Evolutionary conservation across 2,113 vertebrate genomes (phyloP).

Genomic region (Alexandromys fortis): DNA sequence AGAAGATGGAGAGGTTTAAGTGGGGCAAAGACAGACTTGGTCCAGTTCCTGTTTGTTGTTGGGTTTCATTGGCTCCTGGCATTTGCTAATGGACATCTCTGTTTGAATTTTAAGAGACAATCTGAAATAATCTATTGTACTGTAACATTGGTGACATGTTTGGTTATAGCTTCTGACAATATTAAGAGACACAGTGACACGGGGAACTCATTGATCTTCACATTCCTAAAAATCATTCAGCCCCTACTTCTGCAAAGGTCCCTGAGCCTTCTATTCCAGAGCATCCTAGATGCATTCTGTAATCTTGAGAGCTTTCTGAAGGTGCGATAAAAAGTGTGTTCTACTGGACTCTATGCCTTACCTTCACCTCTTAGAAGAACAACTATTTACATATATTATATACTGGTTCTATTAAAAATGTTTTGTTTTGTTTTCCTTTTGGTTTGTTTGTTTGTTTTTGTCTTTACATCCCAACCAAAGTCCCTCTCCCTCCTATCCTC

Average conservation of each 20-base stretch:
- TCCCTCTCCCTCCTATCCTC: too few species aligned
- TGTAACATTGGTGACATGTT: not conserved
- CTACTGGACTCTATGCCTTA: not conserved
- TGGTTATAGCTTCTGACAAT: not conserved
- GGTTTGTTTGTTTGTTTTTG: not conserved
- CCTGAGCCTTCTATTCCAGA: not conserved
- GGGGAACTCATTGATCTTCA: too few species aligned
- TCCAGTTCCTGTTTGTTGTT: not conserved
- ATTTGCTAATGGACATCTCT: not conserved
- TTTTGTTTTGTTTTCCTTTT: not conserved
- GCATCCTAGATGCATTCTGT: not conserved
- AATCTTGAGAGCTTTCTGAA: not conserved
- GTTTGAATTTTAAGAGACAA: not conserved
- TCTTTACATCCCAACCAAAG: not conserved
- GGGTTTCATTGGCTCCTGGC: not conserved
- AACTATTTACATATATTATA: too few species aligned
- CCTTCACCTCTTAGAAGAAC: not conserved
- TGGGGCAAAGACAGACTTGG: not conserved
- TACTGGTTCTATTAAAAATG: not conserved
- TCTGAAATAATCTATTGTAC: constrained; percentile 27
- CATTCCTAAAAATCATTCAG: not conserved
- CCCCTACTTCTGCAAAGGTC: not conserved
- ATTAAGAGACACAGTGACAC: not conserved
- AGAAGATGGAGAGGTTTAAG: not conserved
- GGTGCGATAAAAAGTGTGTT: not conserved